Percentiles rank a stretch among this genome's conserved stretches.
Evolutionary conservation across 2,113 vertebrate genomes (phyloP).

Genomic region (Notarius quadriscutis): DNA sequence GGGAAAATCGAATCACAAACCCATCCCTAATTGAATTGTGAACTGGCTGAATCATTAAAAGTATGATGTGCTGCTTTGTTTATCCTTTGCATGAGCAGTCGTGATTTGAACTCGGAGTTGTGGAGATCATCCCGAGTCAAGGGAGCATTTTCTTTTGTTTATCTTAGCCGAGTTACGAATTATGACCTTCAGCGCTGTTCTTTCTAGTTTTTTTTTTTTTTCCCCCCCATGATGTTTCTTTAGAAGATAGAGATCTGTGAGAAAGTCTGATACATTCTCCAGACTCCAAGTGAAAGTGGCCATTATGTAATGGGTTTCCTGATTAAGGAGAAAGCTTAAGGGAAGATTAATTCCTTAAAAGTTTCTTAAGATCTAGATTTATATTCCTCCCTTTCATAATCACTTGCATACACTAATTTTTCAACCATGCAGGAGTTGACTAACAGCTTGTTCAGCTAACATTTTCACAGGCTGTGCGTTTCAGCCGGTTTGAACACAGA

Average conservation of each 20-base stretch:
- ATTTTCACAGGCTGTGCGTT: constrained; percentile 19
- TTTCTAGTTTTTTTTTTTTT: not conserved
- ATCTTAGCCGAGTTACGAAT: not conserved
- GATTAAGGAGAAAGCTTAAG: not conserved
- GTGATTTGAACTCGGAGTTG: not conserved
- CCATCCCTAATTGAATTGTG: too few relatives aligned
- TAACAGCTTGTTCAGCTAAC: constrained; percentile 13
- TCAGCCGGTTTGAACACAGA: constrained; percentile 22
- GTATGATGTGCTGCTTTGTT: too few relatives aligned
- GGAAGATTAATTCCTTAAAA: too few relatives aligned
- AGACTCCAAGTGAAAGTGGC: constrained; percentile 12
- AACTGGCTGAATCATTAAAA: too few relatives aligned
- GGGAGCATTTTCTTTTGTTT: not conserved
- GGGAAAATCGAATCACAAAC: too few relatives aligned
- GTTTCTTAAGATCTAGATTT: not conserved
- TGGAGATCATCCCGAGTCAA: not conserved
- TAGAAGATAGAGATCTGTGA: not conserved
- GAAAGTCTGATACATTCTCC: not conserved
- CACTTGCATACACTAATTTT: not conserved
- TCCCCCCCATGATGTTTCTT: not conserved
- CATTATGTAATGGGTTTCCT: constrained; percentile 26
- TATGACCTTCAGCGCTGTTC: not conserved
- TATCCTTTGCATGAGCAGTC: not conserved
- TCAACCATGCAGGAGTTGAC: not conserved
- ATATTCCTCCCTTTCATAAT: not conserved